Conservation (phyloP, 2,888 invertebrate genomes). For the Germaria angustata region DNA sequence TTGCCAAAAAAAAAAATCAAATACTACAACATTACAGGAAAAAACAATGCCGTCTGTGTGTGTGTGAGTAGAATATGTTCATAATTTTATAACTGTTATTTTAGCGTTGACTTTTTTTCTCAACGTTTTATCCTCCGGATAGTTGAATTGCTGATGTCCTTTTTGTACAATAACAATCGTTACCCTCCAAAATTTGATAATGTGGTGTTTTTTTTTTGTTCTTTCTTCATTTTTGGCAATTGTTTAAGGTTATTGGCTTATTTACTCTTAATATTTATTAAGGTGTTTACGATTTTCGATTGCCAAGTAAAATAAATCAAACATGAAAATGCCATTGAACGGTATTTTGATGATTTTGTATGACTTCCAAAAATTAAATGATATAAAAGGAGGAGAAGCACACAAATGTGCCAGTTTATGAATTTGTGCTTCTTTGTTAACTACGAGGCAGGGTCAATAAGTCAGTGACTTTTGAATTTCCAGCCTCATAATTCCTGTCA, state of each 20-base stretch:
- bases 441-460: not conserved
- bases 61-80: slow-evolving; percentile 29
- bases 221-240: slow-evolving; percentile 35
- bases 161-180: not conserved
- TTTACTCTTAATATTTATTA: slow-evolving; percentile 60
- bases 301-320: slow-evolving; percentile 62
- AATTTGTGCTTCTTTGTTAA: not conserved
- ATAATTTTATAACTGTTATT: slow-evolving; percentile 63
- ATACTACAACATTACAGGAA: slow-evolving; percentile 43
- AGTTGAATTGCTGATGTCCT: not conserved
- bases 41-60: slow-evolving; percentile 44
- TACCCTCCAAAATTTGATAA: not conserved
- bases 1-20: slow-evolving; percentile 50
- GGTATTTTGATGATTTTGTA: slow-evolving; percentile 45
- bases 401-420: slow-evolving; percentile 16
- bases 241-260: slow-evolving; percentile 63
- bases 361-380: slow-evolving; percentile 22
- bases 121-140: not conserved
- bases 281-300: slow-evolving; percentile 60
- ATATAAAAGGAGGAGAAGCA: not conserved
- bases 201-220: slow-evolving; percentile 28
- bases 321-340: slow-evolving; percentile 57
- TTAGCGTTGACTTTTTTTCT: slow-evolving; percentile 22
- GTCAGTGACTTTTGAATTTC: no score
- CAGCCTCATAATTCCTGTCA: no score